Evolutionary conservation across 2,113 vertebrate genomes (phyloP).

Genomic region (Murina feae): DNA sequence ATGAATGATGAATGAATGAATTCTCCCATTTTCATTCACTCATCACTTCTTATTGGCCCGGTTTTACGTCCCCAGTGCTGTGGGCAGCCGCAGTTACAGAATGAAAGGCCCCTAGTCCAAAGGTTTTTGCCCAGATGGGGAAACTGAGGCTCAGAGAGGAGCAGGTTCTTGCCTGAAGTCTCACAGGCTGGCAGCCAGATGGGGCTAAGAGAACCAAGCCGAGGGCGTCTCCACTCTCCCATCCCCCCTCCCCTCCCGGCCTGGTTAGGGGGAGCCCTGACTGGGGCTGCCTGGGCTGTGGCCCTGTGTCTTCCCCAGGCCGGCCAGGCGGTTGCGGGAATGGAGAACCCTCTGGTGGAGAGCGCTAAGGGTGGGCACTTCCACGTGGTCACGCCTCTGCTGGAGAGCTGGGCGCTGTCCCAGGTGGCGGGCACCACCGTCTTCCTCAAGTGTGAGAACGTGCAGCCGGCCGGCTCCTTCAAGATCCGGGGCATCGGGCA

Average conservation of each 20-base stretch:
- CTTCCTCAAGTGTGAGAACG: constrained; percentile 91
- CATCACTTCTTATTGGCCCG: not conserved
- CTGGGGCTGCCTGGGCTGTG: rapidly evolving
- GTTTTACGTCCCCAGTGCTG: rapidly evolving
- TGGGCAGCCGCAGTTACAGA: not conserved
- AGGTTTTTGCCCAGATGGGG: not conserved
- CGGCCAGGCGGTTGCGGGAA: rapidly evolving
- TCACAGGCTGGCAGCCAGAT: not conserved
- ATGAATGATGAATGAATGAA: no score
- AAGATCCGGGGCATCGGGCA: constrained; percentile 94
- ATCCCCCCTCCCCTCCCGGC: rapidly evolving
- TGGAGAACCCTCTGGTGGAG: not conserved
- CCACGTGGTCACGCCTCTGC: constrained; percentile 84
- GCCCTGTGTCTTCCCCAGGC: rapidly evolving
- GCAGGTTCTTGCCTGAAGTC: rapidly evolving
- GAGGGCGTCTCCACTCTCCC: rapidly evolving
- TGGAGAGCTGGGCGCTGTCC: constrained; percentile 87
- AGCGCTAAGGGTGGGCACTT: constrained; percentile 56
- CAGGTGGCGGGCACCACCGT: constrained; percentile 81
- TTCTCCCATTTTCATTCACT: no score
- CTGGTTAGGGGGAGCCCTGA: not conserved
- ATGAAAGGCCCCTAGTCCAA: not conserved
- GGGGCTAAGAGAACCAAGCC: not conserved
- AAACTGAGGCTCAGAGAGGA: not conserved
- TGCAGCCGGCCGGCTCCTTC: constrained; percentile 91